A percentile compares a stretch with the other conserved stretches of the same genome.
phyloP scores from a whole-genome alignment of 2,888 invertebrate species.

The Nycteola revayana region DNA sequence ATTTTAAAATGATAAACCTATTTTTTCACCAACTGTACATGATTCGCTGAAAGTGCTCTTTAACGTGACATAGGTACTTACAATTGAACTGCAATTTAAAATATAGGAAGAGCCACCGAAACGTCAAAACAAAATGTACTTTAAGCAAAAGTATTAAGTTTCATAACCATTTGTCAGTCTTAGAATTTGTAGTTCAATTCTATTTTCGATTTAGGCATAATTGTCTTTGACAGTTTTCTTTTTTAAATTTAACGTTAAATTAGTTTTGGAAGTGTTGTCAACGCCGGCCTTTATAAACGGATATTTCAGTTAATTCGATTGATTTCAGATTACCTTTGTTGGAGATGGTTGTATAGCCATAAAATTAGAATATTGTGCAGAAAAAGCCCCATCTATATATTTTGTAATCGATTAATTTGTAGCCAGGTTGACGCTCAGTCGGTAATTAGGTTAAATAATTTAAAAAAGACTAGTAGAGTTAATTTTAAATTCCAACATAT shows the following conservation, averaged over 20 bases:
- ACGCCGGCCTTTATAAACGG: slow-evolving; percentile 13
- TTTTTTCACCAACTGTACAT: too few species aligned
- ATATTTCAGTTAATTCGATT: slow-evolving; percentile 17
- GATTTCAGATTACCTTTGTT: slow-evolving; percentile 18
- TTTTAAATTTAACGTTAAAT: slow-evolving; percentile 28
- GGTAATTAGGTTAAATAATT: too few species aligned
- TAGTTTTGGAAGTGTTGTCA: slow-evolving; percentile 16
- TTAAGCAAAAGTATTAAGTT: not conserved
- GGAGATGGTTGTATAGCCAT: slow-evolving; percentile 4
- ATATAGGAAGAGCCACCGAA: not conserved
- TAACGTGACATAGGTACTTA: too few species aligned
- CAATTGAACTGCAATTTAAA: too few species aligned
- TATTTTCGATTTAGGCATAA: slow-evolving; percentile 5
- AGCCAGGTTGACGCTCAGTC: too few species aligned
- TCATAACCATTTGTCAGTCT: not conserved
- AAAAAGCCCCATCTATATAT: too few species aligned
- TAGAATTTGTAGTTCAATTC: too few species aligned
- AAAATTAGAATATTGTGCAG: slow-evolving; percentile 6
- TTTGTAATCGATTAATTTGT: too few species aligned
- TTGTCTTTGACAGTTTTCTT: slow-evolving; percentile 10
- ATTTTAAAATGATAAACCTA: too few species aligned
- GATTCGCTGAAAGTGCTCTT: too few species aligned
- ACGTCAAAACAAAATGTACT: not conserved
- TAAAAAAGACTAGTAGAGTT: too few species aligned
- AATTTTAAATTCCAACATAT: too few species aligned